phyloP scores from a whole-genome alignment of 2,888 invertebrate species.

The Pammene aurita region DNA sequence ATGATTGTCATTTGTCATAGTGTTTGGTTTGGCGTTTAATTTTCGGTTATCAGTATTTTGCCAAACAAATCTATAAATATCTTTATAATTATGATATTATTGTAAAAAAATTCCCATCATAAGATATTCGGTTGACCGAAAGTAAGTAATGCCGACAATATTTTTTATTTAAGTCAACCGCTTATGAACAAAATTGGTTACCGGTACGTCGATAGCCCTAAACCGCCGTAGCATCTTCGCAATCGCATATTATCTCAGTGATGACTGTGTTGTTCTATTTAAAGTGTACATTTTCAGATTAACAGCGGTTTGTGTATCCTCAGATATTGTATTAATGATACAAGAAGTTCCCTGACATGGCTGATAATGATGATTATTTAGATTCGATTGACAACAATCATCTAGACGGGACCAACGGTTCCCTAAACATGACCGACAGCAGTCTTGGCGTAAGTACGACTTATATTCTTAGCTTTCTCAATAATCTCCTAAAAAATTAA shows the following conservation, averaged over 20 bases:
- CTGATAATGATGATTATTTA: conserved; percentile 81
- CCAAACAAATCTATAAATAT: conserved; percentile 71
- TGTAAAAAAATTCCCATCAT: conserved; percentile 50
- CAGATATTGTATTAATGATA: conserved; percentile 61
- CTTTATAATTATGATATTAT: conserved; percentile 56
- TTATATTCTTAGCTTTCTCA: background rate
- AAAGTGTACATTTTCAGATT: conserved; percentile 55
- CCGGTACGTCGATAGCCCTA: conserved; percentile 71
- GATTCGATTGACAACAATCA: conserved; percentile 80
- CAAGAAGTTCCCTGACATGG: conserved; percentile 68
- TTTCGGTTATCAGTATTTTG: conserved; percentile 46
- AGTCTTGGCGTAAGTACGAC: conserved; percentile 73
- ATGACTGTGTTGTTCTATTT: conserved; percentile 43
- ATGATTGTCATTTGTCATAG: conserved; percentile 47
- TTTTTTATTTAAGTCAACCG: conserved; percentile 69
- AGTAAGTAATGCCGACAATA: conserved; percentile 58
- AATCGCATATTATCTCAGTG: conserved; percentile 52
- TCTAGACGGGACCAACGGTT: conserved; percentile 85
- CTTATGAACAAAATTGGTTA: conserved; percentile 73
- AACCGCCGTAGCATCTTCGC: conserved; percentile 51
- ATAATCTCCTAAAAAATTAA: background rate
- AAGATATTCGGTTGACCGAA: conserved; percentile 51
- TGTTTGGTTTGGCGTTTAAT: conserved; percentile 56
- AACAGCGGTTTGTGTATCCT: conserved; percentile 53
- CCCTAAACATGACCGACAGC: conserved; percentile 79